Evolutionary conservation across 1,140 invertebrate genomes (phyloP).

Genomic region (Hyles euphorbiae): DNA sequence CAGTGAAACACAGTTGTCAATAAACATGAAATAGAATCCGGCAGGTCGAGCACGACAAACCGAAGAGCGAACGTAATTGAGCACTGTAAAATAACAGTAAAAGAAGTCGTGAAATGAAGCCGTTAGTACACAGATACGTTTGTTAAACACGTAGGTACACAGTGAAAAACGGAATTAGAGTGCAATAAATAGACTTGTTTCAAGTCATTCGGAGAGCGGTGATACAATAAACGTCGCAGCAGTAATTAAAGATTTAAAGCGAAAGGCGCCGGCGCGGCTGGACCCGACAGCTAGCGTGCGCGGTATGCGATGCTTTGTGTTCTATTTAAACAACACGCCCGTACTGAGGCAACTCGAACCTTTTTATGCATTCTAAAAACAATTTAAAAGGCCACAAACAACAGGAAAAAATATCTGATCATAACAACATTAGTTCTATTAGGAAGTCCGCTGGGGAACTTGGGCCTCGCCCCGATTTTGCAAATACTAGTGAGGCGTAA

Average conservation of each 20-base stretch:
- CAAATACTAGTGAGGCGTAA: too few species aligned
- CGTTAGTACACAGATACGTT: background rate
- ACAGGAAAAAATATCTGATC: too few species aligned
- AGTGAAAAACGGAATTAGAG: background rate
- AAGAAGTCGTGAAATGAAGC: background rate
- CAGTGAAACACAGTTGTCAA: too few species aligned
- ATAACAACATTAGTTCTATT: too few species aligned
- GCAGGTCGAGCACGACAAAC: too few species aligned
- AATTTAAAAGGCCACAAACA: too few species aligned
- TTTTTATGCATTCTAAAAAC: too few species aligned
- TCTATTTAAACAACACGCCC: conserved; percentile 14
- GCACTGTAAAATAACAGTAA: background rate
- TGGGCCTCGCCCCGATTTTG: too few species aligned
- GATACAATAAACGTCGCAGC: conserved; percentile 10
- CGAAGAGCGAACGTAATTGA: background rate
- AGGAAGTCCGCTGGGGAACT: too few species aligned
- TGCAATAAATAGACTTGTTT: background rate
- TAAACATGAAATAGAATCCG: too few species aligned
- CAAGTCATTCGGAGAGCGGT: conserved; percentile 6
- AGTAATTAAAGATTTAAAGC: conserved; percentile 50
- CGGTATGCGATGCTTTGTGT: conserved; percentile 4
- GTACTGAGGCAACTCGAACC: conserved; percentile 15
- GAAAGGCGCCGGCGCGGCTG: conserved; percentile 24
- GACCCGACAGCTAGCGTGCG: conserved; percentile 12
- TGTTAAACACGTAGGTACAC: background rate